Evolutionary conservation across 2,113 vertebrate species (phyloP).

Genomic region (Alectura lathami): DNA sequence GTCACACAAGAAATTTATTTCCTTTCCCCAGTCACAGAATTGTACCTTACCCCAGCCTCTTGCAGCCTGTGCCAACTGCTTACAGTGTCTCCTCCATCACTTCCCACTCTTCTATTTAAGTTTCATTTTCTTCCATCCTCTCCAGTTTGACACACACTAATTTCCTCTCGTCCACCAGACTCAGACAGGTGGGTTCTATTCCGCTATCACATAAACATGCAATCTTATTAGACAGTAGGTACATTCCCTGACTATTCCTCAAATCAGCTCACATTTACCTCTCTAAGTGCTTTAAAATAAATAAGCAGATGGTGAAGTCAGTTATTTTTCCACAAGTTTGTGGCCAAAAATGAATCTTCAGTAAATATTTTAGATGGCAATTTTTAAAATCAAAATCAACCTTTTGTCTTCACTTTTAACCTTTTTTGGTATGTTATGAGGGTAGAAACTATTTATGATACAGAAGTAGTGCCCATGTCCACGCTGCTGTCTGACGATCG

Average conservation of each 20-base stretch:
- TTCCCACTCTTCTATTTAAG: neutral
- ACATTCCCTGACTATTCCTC: neutral
- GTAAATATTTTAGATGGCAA: neutral
- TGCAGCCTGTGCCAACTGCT: neutral
- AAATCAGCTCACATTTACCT: conserved; percentile 52
- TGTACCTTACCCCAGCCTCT: neutral
- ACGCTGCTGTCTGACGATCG: conserved; percentile 39
- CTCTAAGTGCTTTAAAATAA: conserved; percentile 41
- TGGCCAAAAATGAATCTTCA: conserved; percentile 19
- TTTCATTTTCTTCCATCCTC: neutral
- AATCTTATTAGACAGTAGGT: neutral
- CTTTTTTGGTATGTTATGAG: neutral
- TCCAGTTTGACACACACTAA: neutral
- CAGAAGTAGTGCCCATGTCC: conserved; percentile 1
- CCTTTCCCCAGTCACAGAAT: neutral
- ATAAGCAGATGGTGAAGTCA: conserved; percentile 56
- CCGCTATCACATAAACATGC: conserved; percentile 31
- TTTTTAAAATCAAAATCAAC: conserved; percentile 38
- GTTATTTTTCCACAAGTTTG: conserved; percentile 25
- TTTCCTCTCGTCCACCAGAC: neutral
- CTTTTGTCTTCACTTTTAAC: neutral
- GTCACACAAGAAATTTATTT: conserved; percentile 4
- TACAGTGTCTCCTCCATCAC: neutral
- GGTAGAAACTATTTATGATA: neutral
- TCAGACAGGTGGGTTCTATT: conserved; percentile 38